Percentiles rank a stretch among this genome's conserved stretches.
These are phyloP conservation scores for Gryon sp. DNA, from an alignment of 1,140 invertebrate species.

Conservation along the genomic window DNA sequence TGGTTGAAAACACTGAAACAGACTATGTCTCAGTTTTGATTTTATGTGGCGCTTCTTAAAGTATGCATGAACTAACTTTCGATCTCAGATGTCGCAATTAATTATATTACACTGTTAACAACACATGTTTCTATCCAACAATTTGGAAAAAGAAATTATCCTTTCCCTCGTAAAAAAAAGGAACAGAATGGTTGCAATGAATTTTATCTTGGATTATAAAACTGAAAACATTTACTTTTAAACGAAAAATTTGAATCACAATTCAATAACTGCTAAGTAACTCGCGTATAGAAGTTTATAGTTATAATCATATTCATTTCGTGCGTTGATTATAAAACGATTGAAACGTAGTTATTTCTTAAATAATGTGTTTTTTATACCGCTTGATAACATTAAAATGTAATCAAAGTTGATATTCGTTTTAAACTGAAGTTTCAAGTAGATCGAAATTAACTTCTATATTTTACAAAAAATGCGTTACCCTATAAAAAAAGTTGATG, in stretches of 20 bases:
- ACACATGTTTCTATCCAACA: too few relatives aligned
- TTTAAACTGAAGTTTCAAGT: constrained; percentile 28
- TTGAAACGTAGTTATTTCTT: constrained; percentile 53
- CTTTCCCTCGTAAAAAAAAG: too few relatives aligned
- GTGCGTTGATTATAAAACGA: constrained; percentile 28
- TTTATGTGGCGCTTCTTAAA: constrained; percentile 68
- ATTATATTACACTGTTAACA: too few relatives aligned
- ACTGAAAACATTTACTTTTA: too few relatives aligned
- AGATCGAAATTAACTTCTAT: constrained; percentile 43
- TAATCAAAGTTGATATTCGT: constrained; percentile 36
- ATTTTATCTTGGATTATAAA: too few relatives aligned
- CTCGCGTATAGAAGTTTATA: constrained; percentile 23
- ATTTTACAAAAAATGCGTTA: constrained; percentile 41
- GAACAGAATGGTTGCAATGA: too few relatives aligned
- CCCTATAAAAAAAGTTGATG: constrained; percentile 53
- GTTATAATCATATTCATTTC: constrained; percentile 26
- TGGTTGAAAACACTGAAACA: constrained; percentile 71
- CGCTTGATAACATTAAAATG: constrained; percentile 46
- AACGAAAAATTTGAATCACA: too few relatives aligned
- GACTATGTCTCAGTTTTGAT: constrained; percentile 69
- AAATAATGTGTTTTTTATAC: constrained; percentile 39
- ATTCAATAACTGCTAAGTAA: constrained; percentile 10
- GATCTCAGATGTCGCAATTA: constrained; percentile 56
- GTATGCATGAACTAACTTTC: constrained; percentile 70
- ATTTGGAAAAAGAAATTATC: too few relatives aligned